Conservation (phyloP, 2,888 invertebrate species). For the Nomada goodeniana region DNA sequence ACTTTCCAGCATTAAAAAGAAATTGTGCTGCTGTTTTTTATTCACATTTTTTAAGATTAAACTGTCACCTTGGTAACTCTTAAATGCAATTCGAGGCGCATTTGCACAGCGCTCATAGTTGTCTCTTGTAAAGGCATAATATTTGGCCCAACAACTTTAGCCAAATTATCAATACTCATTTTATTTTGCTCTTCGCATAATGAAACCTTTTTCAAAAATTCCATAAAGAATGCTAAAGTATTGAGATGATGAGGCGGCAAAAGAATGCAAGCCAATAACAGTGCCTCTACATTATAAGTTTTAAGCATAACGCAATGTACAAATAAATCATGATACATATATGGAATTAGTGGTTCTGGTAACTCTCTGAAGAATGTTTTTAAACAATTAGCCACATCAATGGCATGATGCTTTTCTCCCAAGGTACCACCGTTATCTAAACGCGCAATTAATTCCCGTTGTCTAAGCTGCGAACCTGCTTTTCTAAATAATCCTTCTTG, state of each 20-base stretch:
- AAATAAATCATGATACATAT: constrained; percentile 90
- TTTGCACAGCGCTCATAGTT: constrained; percentile 85
- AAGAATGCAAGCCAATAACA: constrained; percentile 89
- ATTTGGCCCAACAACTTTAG: constrained; percentile 94
- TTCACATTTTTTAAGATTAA: constrained; percentile 10
- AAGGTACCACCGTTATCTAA: constrained; percentile 90
- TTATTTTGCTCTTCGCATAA: constrained; percentile 89
- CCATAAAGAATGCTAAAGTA: constrained; percentile 93
- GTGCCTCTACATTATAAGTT: constrained; percentile 87
- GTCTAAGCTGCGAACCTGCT: constrained; percentile 93
- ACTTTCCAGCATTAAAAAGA: background rate
- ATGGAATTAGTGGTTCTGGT: constrained; percentile 93
- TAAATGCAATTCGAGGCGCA: constrained; percentile 89
- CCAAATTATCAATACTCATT: constrained; percentile 93
- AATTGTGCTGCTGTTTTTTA: background rate
- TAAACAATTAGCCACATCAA: constrained; percentile 94
- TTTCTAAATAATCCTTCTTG: constrained; percentile 95
- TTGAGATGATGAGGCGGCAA: constrained; percentile 92
- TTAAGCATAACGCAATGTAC: constrained; percentile 88
- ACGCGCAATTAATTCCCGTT: constrained; percentile 91
- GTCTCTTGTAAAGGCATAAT: constrained; percentile 92
- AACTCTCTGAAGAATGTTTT: constrained; percentile 94
- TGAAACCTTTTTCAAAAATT: constrained; percentile 90
- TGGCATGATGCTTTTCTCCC: constrained; percentile 90
- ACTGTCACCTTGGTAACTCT: constrained; percentile 88